Percentiles rank a stretch among this genome's conserved stretches.
Conservation (phyloP, 2,113 vertebrate genomes). For the Corythornis cristatus region DNA sequence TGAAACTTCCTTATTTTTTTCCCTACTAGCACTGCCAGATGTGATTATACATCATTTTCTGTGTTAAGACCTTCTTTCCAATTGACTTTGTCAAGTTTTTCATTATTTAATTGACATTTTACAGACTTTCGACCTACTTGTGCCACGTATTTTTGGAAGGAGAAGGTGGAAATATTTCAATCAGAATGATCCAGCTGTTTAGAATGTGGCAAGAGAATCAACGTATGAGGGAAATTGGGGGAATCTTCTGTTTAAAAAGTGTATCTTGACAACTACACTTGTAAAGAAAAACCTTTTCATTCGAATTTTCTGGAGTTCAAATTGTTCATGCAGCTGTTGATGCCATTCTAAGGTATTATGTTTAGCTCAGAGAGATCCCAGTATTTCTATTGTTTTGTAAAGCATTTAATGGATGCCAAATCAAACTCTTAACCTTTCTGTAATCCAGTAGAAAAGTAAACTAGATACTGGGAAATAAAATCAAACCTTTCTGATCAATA, state of each 20-base stretch:
- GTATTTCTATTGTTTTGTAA: constrained; percentile 17
- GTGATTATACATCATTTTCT: neutral
- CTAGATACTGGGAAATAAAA: neutral
- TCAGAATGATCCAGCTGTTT: neutral
- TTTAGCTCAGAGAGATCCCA: neutral
- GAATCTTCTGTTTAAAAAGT: neutral
- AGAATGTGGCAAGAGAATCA: neutral
- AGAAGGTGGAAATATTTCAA: neutral
- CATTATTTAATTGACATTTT: neutral
- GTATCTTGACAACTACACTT: neutral
- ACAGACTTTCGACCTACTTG: neutral
- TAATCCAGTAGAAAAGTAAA: constrained; percentile 20
- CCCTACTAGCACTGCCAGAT: neutral
- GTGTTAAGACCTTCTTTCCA: neutral
- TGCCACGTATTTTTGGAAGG: neutral
- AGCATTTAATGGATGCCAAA: constrained; percentile 49
- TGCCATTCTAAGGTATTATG: neutral
- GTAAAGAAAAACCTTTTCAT: neutral
- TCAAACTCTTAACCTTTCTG: constrained; percentile 42
- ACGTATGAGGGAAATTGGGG: neutral
- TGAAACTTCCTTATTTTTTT: neutral
- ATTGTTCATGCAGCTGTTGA: neutral
- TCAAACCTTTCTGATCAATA: constrained; percentile 5
- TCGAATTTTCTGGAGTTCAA: neutral
- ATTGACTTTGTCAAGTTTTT: neutral